A percentile compares a stretch with the other conserved stretches of the same genome.
These are phyloP conservation scores for Andrena cerasifolii DNA, from an alignment of 1,140 invertebrate genomes.

Conservation along the genomic window DNA sequence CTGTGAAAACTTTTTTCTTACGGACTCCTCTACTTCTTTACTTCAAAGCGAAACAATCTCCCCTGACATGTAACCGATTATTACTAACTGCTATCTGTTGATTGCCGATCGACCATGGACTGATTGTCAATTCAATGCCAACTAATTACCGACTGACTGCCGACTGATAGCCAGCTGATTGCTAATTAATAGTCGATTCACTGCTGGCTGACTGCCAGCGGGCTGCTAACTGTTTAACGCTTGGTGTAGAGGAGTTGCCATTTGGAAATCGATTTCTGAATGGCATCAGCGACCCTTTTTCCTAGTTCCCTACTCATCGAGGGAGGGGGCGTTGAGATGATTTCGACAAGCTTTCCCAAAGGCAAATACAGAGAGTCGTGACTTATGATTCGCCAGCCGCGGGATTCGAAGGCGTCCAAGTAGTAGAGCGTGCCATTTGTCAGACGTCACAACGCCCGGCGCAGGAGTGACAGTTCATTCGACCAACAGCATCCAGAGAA, in stretches of 20 bases:
- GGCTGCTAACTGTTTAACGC: constrained; percentile 22
- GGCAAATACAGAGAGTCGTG: too few relatives aligned
- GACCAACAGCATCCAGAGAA: background rate
- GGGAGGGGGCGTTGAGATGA: too few relatives aligned
- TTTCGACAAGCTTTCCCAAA: too few relatives aligned
- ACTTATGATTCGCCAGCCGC: too few relatives aligned
- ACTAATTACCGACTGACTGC: constrained; percentile 29
- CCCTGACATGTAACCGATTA: too few relatives aligned
- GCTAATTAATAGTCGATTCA: constrained; percentile 24
- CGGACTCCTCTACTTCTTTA: too few relatives aligned
- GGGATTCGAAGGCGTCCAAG: background rate
- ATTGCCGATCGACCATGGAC: background rate
- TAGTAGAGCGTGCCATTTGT: background rate
- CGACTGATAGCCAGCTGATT: constrained; percentile 3
- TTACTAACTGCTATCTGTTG: background rate
- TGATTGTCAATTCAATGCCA: constrained; percentile 2
- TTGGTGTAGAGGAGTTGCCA: background rate
- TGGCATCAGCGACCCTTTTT: too few relatives aligned
- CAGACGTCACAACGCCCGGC: background rate
- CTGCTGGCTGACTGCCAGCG: constrained; percentile 10
- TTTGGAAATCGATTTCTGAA: constrained; percentile 17
- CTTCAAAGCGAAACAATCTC: too few relatives aligned
- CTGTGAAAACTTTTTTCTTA: too few relatives aligned
- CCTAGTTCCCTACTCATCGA: too few relatives aligned
- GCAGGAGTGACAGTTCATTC: background rate